phyloP scores from a whole-genome alignment of 2,888 invertebrate species.

The Taphrorychus bicolor region DNA sequence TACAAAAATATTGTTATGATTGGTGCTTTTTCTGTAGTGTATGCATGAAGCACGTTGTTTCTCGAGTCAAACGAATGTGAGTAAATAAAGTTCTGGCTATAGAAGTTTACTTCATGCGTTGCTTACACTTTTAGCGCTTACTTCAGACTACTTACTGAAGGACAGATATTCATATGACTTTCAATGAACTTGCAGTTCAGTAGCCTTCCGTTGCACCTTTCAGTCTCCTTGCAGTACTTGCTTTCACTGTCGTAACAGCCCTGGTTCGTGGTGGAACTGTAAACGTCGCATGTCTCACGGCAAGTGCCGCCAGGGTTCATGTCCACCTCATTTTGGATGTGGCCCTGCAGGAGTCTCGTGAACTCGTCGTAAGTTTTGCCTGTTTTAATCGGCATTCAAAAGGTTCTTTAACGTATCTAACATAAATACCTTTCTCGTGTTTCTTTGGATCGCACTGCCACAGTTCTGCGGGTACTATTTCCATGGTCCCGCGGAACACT shows the following conservation, averaged over 20 bases:
- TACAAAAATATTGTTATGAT: too few species aligned
- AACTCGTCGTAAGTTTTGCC: conserved; percentile 74
- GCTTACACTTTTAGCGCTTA: not conserved
- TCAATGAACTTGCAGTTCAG: conserved; percentile 43
- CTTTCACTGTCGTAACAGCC: conserved; percentile 46
- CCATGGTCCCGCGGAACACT: conserved; percentile 38
- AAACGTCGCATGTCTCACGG: conserved; percentile 61
- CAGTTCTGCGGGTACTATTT: conserved; percentile 26
- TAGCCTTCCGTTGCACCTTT: conserved; percentile 45
- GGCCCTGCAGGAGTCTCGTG: conserved; percentile 80
- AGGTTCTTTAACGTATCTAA: not conserved
- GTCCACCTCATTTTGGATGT: conserved; percentile 83
- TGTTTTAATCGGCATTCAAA: conserved; percentile 30
- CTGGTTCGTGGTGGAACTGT: conserved; percentile 36
- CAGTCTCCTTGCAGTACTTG: conserved; percentile 43
- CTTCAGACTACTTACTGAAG: conserved; percentile 44
- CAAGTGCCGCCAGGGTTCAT: conserved; percentile 74
- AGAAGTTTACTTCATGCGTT: too few species aligned
- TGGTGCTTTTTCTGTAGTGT: too few species aligned
- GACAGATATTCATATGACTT: conserved; percentile 59
- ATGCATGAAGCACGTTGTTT: too few species aligned
- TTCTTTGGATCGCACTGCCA: conserved; percentile 45
- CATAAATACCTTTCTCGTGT: conserved; percentile 42
- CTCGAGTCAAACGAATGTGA: too few species aligned
- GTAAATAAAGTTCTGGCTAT: too few species aligned